A percentile compares a stretch with the other conserved stretches of the same genome.
Evolutionary conservation across 2,797 vertebrate species (phyloP).

Genomic region (Synaphobranchus kaupii): DNA sequence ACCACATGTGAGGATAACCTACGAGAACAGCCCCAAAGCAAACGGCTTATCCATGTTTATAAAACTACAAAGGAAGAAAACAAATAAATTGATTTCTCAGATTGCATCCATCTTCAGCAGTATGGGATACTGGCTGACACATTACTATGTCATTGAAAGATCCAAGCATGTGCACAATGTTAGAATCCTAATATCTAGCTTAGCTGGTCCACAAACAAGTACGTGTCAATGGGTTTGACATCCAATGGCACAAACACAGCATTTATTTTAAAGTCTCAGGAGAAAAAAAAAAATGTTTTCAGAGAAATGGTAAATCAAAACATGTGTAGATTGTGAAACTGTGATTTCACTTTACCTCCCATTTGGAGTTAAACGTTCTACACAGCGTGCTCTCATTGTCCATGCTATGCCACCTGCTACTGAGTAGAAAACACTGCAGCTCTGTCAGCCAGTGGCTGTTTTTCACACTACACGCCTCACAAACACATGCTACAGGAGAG

Average conservation of each 20-base stretch:
- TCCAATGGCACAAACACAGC: background rate
- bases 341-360: background rate
- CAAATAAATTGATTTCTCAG: slow-evolving; percentile 4
- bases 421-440: background rate
- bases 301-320: background rate
- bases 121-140: background rate
- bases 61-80: background rate
- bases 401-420: background rate
- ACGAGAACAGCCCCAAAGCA: background rate
- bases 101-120: slow-evolving; percentile 14
- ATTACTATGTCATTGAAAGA: background rate
- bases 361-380: no score
- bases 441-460: background rate
- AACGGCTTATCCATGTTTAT: background rate
- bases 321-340: background rate
- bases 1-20: background rate
- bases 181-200: background rate
- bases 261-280: background rate
- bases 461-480: background rate
- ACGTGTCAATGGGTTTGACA: background rate
- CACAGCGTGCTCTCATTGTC: no score
- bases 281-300: background rate
- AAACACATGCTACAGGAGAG: background rate
- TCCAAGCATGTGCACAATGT: background rate
- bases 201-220: background rate